Conservation (phyloP, 2,888 invertebrate genomes). For the Agonopterix subpropinquella region DNA sequence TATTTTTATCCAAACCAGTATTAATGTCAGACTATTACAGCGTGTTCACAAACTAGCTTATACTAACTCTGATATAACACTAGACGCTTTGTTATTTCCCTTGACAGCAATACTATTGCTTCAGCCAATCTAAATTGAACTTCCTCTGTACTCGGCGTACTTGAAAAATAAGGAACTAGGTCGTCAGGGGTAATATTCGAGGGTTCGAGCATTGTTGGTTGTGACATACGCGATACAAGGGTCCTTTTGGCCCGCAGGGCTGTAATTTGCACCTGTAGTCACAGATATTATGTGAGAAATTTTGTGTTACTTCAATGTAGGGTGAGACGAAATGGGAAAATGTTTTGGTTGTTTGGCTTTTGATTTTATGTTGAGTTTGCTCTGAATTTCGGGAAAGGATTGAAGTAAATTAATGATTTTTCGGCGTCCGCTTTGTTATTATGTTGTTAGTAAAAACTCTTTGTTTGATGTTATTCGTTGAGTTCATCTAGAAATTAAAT, state of each 20-base stretch:
- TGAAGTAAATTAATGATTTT: too few species aligned
- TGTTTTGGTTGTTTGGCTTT: slow-evolving; percentile 20
- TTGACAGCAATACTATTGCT: slow-evolving; percentile 58
- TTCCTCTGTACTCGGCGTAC: slow-evolving; percentile 27
- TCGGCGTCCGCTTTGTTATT: too few species aligned
- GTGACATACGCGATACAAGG: slow-evolving; percentile 47
- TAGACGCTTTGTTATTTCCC: slow-evolving; percentile 57
- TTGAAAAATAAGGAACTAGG: slow-evolving; percentile 18
- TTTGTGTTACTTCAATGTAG: slow-evolving; percentile 46
- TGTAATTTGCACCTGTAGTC: slow-evolving; percentile 69
- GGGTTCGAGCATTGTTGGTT: slow-evolving; percentile 39
- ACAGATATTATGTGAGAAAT: slow-evolving; percentile 63
- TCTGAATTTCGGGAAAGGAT: background rate
- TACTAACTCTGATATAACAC: slow-evolving; percentile 6
- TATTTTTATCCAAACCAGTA: slow-evolving; percentile 12
- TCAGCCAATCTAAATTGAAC: slow-evolving; percentile 44
- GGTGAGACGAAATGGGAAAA: slow-evolving; percentile 21
- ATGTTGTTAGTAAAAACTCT: too few species aligned
- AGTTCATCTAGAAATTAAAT: too few species aligned
- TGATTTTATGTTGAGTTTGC: slow-evolving; percentile 16
- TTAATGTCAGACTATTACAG: slow-evolving; percentile 24
- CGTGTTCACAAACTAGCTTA: slow-evolving; percentile 34
- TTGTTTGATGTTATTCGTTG: too few species aligned
- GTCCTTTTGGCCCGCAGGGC: slow-evolving; percentile 47
- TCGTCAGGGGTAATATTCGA: slow-evolving; percentile 24